Conservation (phyloP, 2,797 vertebrate genomes). For the Pangasius larnaudii region DNA sequence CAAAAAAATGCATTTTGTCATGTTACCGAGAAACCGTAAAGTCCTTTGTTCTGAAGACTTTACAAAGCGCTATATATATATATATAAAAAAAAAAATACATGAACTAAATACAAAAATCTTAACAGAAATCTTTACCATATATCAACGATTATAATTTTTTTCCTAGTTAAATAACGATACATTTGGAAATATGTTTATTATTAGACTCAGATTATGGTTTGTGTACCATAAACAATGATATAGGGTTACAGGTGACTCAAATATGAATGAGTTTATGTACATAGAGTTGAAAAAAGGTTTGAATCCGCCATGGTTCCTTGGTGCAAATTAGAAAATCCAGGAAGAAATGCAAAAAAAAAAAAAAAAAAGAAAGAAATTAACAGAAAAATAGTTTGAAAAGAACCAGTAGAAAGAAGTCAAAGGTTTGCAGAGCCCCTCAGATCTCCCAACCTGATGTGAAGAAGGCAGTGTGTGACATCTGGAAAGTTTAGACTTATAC, state of each 20-base stretch:
- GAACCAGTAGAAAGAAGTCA: neutral
- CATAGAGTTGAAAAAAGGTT: neutral
- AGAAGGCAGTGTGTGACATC: neutral
- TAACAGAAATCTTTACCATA: neutral
- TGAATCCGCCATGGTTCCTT: neutral
- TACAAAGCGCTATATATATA: neutral
- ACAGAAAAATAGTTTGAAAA: neutral
- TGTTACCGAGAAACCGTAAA: neutral
- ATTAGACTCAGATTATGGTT: neutral
- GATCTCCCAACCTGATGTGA: neutral
- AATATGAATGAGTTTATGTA: neutral
- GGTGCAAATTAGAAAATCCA: neutral
- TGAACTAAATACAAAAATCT: neutral
- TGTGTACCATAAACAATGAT: neutral
- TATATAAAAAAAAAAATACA: neutral
- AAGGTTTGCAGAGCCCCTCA: neutral
- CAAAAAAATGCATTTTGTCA: neutral
- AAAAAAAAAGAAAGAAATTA: neutral
- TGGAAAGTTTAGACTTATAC: neutral
- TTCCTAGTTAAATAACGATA: neutral
- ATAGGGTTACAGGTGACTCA: neutral
- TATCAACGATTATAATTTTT: neutral
- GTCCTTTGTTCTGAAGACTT: neutral
- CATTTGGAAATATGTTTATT: neutral
- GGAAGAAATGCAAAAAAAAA: neutral